phyloP scores from a whole-genome alignment of 2,888 invertebrate genomes.

The Rhopalosiphum nymphaeae region DNA sequence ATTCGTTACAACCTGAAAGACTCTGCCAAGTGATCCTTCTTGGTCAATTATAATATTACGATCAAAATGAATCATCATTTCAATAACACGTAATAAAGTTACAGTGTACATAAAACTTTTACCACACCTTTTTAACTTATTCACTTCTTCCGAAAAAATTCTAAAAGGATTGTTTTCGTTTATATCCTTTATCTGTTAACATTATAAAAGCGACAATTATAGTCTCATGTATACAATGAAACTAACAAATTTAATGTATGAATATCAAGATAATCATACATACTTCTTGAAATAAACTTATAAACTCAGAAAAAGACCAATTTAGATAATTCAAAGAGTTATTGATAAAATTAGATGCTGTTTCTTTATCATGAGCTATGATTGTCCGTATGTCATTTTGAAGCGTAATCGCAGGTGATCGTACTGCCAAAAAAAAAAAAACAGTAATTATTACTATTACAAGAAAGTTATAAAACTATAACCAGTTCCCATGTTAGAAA shows the following conservation, averaged over 20 bases:
- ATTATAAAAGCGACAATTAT: neutral
- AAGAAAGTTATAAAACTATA: neutral
- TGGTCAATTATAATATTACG: constrained; percentile 41
- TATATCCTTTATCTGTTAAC: constrained; percentile 30
- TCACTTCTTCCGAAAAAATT: neutral
- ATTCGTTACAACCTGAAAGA: constrained; percentile 17
- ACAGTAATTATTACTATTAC: neutral
- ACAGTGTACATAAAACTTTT: constrained; percentile 33
- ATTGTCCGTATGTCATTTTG: constrained; percentile 45
- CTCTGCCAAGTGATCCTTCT: constrained; percentile 51
- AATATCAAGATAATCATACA: neutral
- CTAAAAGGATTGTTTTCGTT: neutral
- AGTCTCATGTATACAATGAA: neutral
- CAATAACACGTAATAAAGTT: constrained; percentile 53
- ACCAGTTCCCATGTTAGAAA: constrained; percentile 36
- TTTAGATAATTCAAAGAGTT: constrained; percentile 48
- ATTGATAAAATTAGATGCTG: constrained; percentile 33
- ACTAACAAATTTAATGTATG: neutral
- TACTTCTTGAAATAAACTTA: constrained; percentile 59
- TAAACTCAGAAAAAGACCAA: constrained; percentile 54
- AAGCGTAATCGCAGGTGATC: constrained; percentile 9
- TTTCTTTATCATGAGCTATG: neutral
- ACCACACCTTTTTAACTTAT: constrained; percentile 47
- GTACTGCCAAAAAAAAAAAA: neutral
- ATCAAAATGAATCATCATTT: constrained; percentile 56